Evolutionary conservation across 2,113 vertebrate species (phyloP).

Genomic region (Passerina amoena): DNA sequence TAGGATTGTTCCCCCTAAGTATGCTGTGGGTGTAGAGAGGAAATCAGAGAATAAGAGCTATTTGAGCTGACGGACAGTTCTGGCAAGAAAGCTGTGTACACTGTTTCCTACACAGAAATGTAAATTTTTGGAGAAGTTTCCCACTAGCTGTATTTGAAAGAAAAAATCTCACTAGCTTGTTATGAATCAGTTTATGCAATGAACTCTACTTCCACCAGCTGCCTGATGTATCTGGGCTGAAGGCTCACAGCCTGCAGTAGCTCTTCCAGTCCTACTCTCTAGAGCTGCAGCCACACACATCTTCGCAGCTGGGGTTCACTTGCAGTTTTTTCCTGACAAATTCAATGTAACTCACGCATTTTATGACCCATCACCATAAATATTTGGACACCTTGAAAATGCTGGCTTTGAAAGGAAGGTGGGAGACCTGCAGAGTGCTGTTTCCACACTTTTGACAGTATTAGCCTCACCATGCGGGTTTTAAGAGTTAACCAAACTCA

Average conservation of each 20-base stretch:
- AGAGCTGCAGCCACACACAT: neutral
- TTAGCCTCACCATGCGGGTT: neutral
- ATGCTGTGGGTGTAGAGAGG: neutral
- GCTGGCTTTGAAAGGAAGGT: neutral
- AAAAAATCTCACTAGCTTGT: neutral
- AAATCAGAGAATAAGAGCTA: neutral
- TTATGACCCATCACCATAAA: neutral
- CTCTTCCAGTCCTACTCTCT: neutral
- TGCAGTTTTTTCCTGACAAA: neutral
- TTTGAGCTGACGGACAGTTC: neutral
- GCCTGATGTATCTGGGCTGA: neutral
- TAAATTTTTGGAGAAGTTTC: neutral
- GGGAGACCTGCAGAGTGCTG: neutral
- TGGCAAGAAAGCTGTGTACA: neutral
- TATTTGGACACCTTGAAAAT: neutral
- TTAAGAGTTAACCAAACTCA: slow-evolving; percentile 42
- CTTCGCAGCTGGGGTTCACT: neutral
- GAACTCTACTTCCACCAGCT: neutral
- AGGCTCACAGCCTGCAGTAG: neutral
- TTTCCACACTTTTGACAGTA: neutral
- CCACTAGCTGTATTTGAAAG: neutral
- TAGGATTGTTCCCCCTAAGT: neutral
- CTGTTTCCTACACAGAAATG: neutral
- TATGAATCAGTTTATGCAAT: neutral
- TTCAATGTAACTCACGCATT: neutral